Percentiles rank a stretch among this genome's conserved stretches.
These are phyloP conservation scores for Galaxias olidus DNA, from an alignment of 2,797 vertebrate genomes.

Conservation along the genomic window DNA sequence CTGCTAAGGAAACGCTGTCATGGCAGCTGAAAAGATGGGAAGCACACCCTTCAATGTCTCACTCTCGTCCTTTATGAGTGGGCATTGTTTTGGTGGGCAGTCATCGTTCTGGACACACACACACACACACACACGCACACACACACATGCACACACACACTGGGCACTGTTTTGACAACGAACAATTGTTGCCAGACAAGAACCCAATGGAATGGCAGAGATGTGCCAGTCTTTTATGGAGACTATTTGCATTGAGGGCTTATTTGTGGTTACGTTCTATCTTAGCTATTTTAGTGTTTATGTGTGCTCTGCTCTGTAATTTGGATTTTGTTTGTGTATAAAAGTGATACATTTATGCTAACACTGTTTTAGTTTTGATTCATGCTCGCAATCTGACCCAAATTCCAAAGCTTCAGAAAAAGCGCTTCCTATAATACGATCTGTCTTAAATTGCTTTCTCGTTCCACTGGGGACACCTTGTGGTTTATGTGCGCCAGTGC, in stretches of 20 bases:
- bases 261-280: slow-evolving; percentile 1
- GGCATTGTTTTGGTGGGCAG: not conserved
- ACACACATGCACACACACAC: not conserved
- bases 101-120: not conserved
- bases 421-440: too few species aligned
- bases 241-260: not conserved
- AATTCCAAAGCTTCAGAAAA: not conserved
- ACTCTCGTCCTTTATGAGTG: not conserved
- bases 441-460: slow-evolving; percentile 6
- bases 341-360: too few species aligned
- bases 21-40: slow-evolving; percentile 1
- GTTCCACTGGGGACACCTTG: slow-evolving; percentile 51
- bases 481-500: slow-evolving; percentile 37
- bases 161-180: slow-evolving; percentile 21
- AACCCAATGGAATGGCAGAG: slow-evolving; percentile 16
- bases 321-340: too few species aligned
- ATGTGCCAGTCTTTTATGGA: slow-evolving; percentile 8
- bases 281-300: too few species aligned
- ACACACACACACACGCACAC: slow-evolving; percentile 5
- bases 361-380: too few species aligned
- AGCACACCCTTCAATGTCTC: not conserved
- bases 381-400: not conserved
- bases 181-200: slow-evolving; percentile 11
- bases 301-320: too few species aligned
- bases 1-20: not conserved